Conservation (phyloP, 1,140 invertebrate genomes). For the Magallana ariakensis region DNA sequence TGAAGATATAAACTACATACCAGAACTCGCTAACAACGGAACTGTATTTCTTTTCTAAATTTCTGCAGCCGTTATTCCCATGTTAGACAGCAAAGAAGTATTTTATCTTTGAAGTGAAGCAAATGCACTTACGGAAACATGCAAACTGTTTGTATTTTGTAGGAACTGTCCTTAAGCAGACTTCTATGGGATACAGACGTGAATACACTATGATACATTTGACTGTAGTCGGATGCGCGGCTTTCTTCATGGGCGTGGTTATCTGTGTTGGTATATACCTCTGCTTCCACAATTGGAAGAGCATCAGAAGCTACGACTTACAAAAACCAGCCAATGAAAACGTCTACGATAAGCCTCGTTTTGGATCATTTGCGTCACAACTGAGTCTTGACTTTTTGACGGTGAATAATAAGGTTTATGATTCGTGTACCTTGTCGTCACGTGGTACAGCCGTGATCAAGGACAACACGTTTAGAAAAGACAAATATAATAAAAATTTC, state of each 20-base stretch:
- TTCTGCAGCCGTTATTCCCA: too few species aligned
- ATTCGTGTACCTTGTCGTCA: slow-evolving; percentile 48
- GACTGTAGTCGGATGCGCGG: slow-evolving; percentile 59
- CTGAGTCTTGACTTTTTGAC: slow-evolving; percentile 60
- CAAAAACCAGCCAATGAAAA: slow-evolving; percentile 48
- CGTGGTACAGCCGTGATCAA: slow-evolving; percentile 28
- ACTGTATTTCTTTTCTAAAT: too few species aligned
- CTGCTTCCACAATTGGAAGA: slow-evolving; percentile 60
- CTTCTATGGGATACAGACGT: slow-evolving; percentile 5
- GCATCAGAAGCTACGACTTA: slow-evolving; percentile 50
- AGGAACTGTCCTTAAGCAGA: neutral
- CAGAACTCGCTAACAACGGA: too few species aligned
- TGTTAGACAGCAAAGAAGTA: too few species aligned
- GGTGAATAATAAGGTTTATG: slow-evolving; percentile 56
- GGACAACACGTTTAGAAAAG: slow-evolving; percentile 32
- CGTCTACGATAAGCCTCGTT: slow-evolving; percentile 50
- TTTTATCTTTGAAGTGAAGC: too few species aligned
- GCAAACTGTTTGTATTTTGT: neutral
- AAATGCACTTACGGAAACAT: too few species aligned
- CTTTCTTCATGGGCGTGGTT: slow-evolving; percentile 67
- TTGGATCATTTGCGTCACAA: slow-evolving; percentile 57
- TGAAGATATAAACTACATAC: too few species aligned
- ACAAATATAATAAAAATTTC: slow-evolving; percentile 35
- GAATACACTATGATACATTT: slow-evolving; percentile 61
- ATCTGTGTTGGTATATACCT: slow-evolving; percentile 62